A percentile compares a stretch with the other conserved stretches of the same genome.
Conservation (phyloP, 2,797 vertebrate species). For the Sitta carolinensis region DNA sequence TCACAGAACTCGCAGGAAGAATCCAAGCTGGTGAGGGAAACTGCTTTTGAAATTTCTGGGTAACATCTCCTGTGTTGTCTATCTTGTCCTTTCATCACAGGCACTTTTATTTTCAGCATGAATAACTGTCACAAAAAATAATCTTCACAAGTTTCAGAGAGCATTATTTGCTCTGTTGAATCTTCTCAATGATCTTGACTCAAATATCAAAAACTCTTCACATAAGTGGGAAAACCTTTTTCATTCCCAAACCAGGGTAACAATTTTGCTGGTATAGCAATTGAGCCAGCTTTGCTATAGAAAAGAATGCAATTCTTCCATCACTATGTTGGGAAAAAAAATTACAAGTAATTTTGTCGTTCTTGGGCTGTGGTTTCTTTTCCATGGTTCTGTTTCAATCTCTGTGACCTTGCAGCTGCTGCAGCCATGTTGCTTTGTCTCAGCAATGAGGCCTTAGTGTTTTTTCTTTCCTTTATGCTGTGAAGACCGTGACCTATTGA, state of each 20-base stretch:
- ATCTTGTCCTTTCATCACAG: neutral
- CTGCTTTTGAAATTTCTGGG: neutral
- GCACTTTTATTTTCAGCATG: neutral
- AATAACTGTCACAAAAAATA: neutral
- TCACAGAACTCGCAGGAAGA: neutral
- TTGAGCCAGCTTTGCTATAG: neutral
- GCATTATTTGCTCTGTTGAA: neutral
- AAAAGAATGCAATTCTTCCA: neutral
- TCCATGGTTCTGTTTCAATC: slow-evolving; percentile 12
- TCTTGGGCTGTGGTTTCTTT: slow-evolving; percentile 36
- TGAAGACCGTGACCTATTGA: slow-evolving; percentile 36
- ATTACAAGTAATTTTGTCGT: neutral
- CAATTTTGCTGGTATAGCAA: neutral
- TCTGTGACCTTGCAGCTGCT: slow-evolving; percentile 47
- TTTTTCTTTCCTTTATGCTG: neutral
- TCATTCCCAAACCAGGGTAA: neutral
- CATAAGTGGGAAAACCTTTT: neutral
- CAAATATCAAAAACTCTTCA: neutral
- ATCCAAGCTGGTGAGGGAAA: neutral
- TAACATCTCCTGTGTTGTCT: neutral
- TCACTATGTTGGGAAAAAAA: neutral
- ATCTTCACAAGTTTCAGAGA: neutral
- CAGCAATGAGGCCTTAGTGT: neutral
- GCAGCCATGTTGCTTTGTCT: neutral
- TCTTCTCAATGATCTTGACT: neutral